Percentiles rank a stretch among this genome's conserved stretches.
Conservation (phyloP, 2,113 vertebrate genomes). For the Plectropomus leopardus region DNA sequence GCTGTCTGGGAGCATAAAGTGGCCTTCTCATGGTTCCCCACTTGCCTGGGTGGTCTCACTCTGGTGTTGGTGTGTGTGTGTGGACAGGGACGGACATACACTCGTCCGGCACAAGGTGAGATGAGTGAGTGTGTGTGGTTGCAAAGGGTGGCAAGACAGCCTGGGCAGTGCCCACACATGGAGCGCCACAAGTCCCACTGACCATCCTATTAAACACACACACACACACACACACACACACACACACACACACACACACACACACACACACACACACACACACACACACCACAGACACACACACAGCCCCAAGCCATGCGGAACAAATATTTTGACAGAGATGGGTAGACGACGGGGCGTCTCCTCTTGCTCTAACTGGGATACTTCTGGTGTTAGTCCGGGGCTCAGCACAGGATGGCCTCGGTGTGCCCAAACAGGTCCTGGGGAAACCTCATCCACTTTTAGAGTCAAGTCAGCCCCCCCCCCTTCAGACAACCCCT, state of each 20-base stretch:
- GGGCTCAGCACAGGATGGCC: slow-evolving; percentile 59
- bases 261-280: slow-evolving; percentile 42
- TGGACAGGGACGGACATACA: slow-evolving; percentile 67
- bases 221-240: slow-evolving; percentile 13
- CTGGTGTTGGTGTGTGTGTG: slow-evolving; percentile 57
- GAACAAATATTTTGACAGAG: slow-evolving; percentile 83
- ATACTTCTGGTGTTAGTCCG: slow-evolving; percentile 54
- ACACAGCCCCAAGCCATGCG: slow-evolving; percentile 36
- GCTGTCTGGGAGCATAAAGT: slow-evolving; percentile 84
- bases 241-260: slow-evolving; percentile 45
- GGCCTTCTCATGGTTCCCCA: slow-evolving; percentile 82
- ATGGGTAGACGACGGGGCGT: slow-evolving; percentile 75
- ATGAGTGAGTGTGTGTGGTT: slow-evolving; percentile 76
- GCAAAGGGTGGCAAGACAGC: slow-evolving; percentile 65
- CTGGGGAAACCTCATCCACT: slow-evolving; percentile 76
- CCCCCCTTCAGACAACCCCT: slow-evolving; percentile 30
- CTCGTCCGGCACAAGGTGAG: slow-evolving; percentile 77
- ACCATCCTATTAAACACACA: slow-evolving; percentile 57
- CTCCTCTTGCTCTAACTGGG: slow-evolving; percentile 63
- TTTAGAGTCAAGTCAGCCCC: slow-evolving; percentile 74
- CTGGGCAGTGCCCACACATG: slow-evolving; percentile 79
- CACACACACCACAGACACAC: slow-evolving; percentile 43
- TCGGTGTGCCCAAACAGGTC: slow-evolving; percentile 66
- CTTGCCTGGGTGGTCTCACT: slow-evolving; percentile 84
- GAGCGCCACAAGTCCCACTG: slow-evolving; percentile 69